phyloP scores from a whole-genome alignment of 1,140 invertebrate genomes.

The Acyrthosiphon pisum region DNA sequence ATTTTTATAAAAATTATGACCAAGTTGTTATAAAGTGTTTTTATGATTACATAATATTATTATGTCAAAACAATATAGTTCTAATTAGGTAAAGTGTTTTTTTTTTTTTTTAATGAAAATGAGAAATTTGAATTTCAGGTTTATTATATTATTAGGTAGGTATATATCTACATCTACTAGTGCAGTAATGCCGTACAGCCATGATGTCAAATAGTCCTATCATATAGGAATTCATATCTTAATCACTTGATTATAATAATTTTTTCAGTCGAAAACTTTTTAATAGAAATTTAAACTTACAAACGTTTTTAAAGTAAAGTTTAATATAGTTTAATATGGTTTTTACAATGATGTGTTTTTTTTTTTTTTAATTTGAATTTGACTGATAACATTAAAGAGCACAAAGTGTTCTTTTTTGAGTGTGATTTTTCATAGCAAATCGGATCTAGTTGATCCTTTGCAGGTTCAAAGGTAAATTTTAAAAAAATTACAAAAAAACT shows the following conservation, averaged over 20 bases:
- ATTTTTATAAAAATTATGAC: not conserved
- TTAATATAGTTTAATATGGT: too few species aligned
- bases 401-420: not conserved
- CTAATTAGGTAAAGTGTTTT: not conserved
- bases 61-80: not conserved
- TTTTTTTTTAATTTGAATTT: not conserved
- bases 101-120: not conserved
- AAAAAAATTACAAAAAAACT: not conserved
- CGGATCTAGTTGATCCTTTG: not conserved
- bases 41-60: too few species aligned
- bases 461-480: not conserved
- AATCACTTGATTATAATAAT: not conserved
- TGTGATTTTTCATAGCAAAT: not conserved
- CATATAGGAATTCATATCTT: not conserved
- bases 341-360: not conserved
- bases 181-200: too few species aligned
- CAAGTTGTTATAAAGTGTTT: not conserved
- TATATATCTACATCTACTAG: not conserved
- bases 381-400: too few species aligned
- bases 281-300: not conserved
- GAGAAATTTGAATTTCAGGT: not conserved
- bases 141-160: not conserved
- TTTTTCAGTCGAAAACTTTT: not conserved
- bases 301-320: not conserved
- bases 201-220: not conserved